These are phyloP conservation scores for Bombylius major DNA, from an alignment of 2,888 invertebrate genomes.

Conservation along the genomic window DNA sequence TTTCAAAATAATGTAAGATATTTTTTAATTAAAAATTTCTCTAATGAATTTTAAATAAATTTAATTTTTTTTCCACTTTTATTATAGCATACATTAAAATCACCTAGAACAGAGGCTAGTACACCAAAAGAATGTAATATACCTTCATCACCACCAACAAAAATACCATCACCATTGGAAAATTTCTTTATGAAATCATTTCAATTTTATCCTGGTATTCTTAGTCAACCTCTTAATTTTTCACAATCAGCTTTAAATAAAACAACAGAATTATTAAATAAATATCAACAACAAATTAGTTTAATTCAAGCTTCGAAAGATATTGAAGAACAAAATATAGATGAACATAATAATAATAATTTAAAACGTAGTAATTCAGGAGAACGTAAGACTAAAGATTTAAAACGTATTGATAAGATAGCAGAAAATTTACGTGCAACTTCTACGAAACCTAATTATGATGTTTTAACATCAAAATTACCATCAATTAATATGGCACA, in stretches of 20 bases:
- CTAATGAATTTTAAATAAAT: neutral
- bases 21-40: constrained; percentile 1
- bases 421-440: constrained; percentile 30
- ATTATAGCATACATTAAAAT: constrained; percentile 25
- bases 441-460: constrained; percentile 12
- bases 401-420: constrained; percentile 36
- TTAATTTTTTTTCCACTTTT: constrained; percentile 9
- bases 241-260: constrained; percentile 36
- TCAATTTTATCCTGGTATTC: constrained; percentile 34
- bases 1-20: constrained; percentile 54
- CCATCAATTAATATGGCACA: constrained; percentile 4
- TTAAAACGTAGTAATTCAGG: constrained; percentile 13
- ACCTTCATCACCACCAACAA: constrained; percentile 8
- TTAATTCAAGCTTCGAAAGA: constrained; percentile 14
- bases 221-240: constrained; percentile 35
- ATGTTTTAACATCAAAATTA: constrained; percentile 10
- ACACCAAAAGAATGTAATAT: constrained; percentile 6
- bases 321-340: constrained; percentile 22
- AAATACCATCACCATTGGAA: constrained; percentile 30
- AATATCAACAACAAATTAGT: constrained; percentile 35
- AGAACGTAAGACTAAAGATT: constrained; percentile 24
- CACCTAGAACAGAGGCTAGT: constrained; percentile 13
- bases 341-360: constrained; percentile 7
- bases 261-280: constrained; percentile 31
- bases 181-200: constrained; percentile 35